Base-by-base conservation (phyloP, 1,140 invertebrate species). In the Globodera rostochiensis region DNA sequence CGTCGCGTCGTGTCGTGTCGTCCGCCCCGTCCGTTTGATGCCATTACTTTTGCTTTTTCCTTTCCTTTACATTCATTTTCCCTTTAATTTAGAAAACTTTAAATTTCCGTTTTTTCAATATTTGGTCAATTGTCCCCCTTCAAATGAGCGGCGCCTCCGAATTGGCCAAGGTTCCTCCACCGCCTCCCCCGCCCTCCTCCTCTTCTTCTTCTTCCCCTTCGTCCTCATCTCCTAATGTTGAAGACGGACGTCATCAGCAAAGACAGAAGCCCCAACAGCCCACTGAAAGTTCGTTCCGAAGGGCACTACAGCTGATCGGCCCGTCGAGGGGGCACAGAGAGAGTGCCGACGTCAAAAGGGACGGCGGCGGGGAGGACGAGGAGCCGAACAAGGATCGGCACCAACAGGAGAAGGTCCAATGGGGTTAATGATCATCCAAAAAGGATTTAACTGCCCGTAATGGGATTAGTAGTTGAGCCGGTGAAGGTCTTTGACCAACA, bases 271-370 rank as follows among this genome's bases (percentile, higher is more conserved):
- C 8, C 69, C 36, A 71, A 47, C 21, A 36, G 36, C 13, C 4
- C 3, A 71, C 9, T 21, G 7, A 47, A 36, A 71, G 36, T 71
- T 47, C 69, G 4, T 71, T 71, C 36, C 69, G 69, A 19, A 71
- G 21, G 69, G 69, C 69, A 36, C n/a, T 71, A 15, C 69, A 71
- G 36, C 36, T 71, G 69, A 47, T 71, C 57, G 57, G 11, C 57
- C 11, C 13, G 19, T 19, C 57, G 19, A 64, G 6, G 19, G 57
- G 19, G 15, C 15, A 64, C 11, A 64, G 19, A 19, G 57, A 64
- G 6, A 64, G 19, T 64, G 57, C 57, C 57, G 57, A 64, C 57
- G 19, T 64, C 11, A 64, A 64, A 64, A 64, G 57, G 15, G 57
- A n/a, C 0, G 50, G 50, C 50, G 67, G 67, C 67, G n/a, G 15